Evolutionary conservation across 2,797 vertebrate species (phyloP).

Genomic region (Podarcis lilfordi): DNA sequence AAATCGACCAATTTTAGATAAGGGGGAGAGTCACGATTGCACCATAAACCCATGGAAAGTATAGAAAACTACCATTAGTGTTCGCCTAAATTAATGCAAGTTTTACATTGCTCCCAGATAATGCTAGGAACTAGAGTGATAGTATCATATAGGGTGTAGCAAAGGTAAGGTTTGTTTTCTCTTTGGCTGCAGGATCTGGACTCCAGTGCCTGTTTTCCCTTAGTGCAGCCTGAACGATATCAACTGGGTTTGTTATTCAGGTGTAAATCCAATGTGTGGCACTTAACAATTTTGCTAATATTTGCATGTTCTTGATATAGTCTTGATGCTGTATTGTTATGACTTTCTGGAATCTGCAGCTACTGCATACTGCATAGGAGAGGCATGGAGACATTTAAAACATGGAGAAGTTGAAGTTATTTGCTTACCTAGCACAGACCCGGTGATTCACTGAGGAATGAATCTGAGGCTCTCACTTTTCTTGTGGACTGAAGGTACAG

Average conservation of each 20-base stretch:
- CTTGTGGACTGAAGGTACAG: slow-evolving; percentile 57
- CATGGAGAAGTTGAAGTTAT: not conserved
- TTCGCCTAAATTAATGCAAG: not conserved
- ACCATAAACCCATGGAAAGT: not conserved
- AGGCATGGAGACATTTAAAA: slow-evolving; percentile 54
- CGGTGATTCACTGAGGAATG: slow-evolving; percentile 22
- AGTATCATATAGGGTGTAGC: not conserved
- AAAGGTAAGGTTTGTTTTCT: not conserved
- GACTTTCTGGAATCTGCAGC: not conserved
- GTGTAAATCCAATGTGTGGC: not conserved
- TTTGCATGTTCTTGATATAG: not conserved
- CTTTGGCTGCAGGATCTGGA: not conserved
- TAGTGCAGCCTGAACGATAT: not conserved
- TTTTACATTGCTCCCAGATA: not conserved
- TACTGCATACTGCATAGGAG: slow-evolving; percentile 34
- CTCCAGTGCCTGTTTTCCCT: not conserved
- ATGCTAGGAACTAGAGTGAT: not conserved
- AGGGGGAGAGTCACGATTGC: not conserved
- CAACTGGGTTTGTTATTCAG: not conserved
- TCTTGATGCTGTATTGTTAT: not conserved
- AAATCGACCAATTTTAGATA: not conserved
- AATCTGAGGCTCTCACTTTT: slow-evolving; percentile 42
- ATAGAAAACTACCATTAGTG: not conserved
- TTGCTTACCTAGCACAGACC: not conserved
- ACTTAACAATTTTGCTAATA: not conserved